Evolutionary conservation across 2,113 vertebrate genomes (phyloP), one percentile per base, ranked within the genome.

Genomic region (Alectura lathami): DNA sequence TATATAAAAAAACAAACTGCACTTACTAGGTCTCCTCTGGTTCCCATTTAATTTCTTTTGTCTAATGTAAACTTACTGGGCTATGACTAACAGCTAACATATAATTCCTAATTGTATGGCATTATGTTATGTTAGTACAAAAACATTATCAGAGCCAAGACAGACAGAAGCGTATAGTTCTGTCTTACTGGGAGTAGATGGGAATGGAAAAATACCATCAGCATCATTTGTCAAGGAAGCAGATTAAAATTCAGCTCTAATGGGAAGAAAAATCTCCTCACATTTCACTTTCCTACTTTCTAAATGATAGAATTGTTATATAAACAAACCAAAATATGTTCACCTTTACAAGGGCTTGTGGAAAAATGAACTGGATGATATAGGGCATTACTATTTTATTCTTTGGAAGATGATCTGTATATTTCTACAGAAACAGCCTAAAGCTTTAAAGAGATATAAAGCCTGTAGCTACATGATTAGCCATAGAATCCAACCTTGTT

Each of bases 21-120:
- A 1, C 83, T 96, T 88, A 64, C 92, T 74, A 94, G 94, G 94
- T 97, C 94, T 97, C 93, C 94, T 97, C 91, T 96, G 90, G 91
- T 95, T 97, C 80, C 90, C 84, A 69, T 97, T 97, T 97, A 97
- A 97, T 97, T 97, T 97, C 97, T 96, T 97, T 96, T 93, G 92
- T 97, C 97, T 97, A 97, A 97, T 97, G 96, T 97, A 97, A 97
- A 97, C 96, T 97, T 96, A 97, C 94, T 97, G 97, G 94, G 91
- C 96, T 97, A 95, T 97, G 97, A 97, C 97, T 97, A 97, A 97
- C 91, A 95, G 96, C 96, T 88, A 97, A 95, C 96, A 96, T 96
- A 96, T 96, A 97, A 97, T 97, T 97, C 96, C 97, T 97, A 97
- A 97, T 97, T 97, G 97, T 95, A 91, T 95, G 88, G 91, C 96